Percentiles rank a stretch among this genome's conserved stretches.
These are phyloP conservation scores for Mungos mungo DNA, from an alignment of 2,113 vertebrate genomes.

Conservation along the genomic window DNA sequence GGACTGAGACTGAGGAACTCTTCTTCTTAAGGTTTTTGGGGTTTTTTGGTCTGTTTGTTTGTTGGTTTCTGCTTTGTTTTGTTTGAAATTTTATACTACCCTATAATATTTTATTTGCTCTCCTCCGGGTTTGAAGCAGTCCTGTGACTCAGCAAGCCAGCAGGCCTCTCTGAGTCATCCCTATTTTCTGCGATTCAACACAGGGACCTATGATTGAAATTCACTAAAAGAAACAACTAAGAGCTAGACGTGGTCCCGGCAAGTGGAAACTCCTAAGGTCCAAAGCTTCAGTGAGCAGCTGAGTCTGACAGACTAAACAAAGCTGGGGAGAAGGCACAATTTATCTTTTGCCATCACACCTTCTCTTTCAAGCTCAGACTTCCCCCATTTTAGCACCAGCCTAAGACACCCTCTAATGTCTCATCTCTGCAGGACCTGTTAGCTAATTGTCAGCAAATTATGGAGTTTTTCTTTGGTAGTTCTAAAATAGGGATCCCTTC, in stretches of 20 bases:
- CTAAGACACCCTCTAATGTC: neutral
- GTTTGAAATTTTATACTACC: neutral
- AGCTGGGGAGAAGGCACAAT: neutral
- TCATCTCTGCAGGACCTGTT: neutral
- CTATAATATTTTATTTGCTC: neutral
- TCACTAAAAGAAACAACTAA: neutral
- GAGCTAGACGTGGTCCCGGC: neutral
- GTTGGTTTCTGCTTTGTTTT: constrained; percentile 33
- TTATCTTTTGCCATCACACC: neutral
- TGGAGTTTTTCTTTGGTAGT: neutral
- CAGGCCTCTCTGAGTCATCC: neutral
- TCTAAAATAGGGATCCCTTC: neutral
- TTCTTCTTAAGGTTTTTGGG: neutral
- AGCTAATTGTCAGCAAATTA: neutral
- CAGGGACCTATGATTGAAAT: neutral
- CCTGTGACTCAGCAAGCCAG: constrained; percentile 13
- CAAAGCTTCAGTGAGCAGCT: neutral
- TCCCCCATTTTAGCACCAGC: neutral
- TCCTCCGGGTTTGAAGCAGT: neutral
- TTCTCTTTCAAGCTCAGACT: neutral
- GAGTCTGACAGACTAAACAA: neutral
- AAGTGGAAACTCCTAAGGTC: neutral
- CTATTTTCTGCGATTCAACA: neutral
- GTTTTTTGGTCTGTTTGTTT: neutral
- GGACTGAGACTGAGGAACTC: neutral